These are phyloP conservation scores for Glaucidium brasilianum DNA, from an alignment of 2,113 vertebrate genomes.

Conservation along the genomic window DNA sequence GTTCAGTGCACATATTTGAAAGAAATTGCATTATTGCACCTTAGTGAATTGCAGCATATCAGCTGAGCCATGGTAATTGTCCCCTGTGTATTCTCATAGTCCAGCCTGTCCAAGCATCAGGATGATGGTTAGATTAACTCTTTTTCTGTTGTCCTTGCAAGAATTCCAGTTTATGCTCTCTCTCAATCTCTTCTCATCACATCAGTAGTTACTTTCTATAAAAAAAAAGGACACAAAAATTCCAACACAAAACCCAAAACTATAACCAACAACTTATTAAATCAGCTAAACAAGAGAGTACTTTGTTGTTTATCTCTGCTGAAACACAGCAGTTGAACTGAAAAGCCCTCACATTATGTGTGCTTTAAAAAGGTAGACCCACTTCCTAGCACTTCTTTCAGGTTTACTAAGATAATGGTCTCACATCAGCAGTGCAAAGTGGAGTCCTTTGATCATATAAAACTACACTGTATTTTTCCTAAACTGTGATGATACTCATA, in stretches of 20 bases:
- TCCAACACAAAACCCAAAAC: not conserved
- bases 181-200: not conserved
- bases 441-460: not conserved
- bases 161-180: not conserved
- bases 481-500: not conserved
- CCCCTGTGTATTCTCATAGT: not conserved
- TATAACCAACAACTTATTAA: not conserved
- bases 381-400: not conserved
- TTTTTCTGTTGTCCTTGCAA: not conserved
- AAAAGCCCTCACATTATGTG: not conserved
- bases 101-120: not conserved
- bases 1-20: not conserved
- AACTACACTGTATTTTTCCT: not conserved
- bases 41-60: constrained; percentile 13
- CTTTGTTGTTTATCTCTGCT: not conserved
- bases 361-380: not conserved
- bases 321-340: not conserved
- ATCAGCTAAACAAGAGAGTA: not conserved
- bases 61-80: constrained; percentile 39
- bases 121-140: not conserved
- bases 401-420: not conserved
- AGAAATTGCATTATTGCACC: constrained; percentile 25
- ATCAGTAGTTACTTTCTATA: not conserved
- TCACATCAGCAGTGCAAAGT: not conserved
- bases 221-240: not conserved